phyloP scores from a whole-genome alignment of 1,140 invertebrate species.

The Drosophila kepulauana region DNA sequence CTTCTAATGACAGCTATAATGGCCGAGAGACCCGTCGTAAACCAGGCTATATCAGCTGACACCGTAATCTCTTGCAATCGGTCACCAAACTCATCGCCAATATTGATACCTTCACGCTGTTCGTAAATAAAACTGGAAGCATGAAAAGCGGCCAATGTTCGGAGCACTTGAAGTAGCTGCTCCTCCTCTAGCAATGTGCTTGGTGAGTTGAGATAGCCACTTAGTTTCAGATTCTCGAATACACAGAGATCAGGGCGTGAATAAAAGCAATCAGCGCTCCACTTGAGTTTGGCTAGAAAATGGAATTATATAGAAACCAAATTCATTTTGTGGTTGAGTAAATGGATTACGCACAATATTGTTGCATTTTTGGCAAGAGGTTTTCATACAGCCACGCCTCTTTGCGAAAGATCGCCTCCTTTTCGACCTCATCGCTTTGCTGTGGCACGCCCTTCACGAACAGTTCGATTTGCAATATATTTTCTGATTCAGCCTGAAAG shows the following conservation, averaged over 20 bases:
- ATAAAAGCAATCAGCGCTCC: conserved; percentile 72
- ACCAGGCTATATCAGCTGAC: conserved; percentile 64
- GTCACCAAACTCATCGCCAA: conserved; percentile 62
- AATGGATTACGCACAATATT: conserved; percentile 47
- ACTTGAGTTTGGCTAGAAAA: conserved; percentile 56
- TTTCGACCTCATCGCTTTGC: conserved; percentile 58
- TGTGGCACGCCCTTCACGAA: conserved; percentile 71
- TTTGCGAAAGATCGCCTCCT: conserved; percentile 67
- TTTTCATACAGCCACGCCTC: conserved; percentile 65
- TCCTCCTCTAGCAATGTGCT: conserved; percentile 2
- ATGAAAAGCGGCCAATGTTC: conserved; percentile 83
- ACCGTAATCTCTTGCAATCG: conserved; percentile 65
- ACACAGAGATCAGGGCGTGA: conserved; percentile 79
- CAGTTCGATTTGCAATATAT: conserved; percentile 9
- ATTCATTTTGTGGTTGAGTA: not conserved
- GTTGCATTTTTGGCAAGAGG: conserved; percentile 53
- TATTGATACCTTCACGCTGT: conserved; percentile 35
- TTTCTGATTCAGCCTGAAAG: conserved; percentile 46
- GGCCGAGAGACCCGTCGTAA: conserved; percentile 65
- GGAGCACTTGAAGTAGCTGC: conserved; percentile 58
- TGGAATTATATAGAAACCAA: not conserved
- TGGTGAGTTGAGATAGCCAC: conserved; percentile 32
- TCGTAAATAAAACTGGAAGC: conserved; percentile 81
- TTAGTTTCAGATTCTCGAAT: conserved; percentile 76
- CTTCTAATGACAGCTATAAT: conserved; percentile 51